Conservation (phyloP, 2,113 vertebrate genomes). For the Baryphthengus martii region DNA sequence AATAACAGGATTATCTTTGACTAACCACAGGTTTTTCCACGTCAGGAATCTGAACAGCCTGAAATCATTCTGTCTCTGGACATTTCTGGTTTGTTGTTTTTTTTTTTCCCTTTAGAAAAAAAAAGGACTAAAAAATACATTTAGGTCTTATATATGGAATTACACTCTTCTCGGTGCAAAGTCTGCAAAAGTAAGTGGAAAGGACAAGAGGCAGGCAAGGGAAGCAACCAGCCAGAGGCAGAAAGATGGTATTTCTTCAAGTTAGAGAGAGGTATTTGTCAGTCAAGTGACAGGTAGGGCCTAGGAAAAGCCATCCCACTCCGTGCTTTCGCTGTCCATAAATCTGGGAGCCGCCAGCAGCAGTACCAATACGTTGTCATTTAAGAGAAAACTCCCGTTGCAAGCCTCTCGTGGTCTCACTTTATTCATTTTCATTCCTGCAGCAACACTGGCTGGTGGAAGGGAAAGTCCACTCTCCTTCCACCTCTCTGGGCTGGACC, state of each 20-base stretch:
- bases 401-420: neutral
- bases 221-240: neutral
- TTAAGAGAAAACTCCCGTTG: neutral
- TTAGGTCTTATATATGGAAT: neutral
- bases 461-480: neutral
- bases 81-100: neutral
- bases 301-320: neutral
- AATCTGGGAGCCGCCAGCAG: neutral
- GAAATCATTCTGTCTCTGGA: neutral
- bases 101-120: neutral
- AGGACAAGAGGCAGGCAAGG: neutral
- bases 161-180: neutral
- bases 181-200: neutral
- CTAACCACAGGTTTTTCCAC: constrained; percentile 21
- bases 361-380: neutral
- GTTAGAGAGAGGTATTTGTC: neutral
- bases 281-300: neutral
- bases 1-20: constrained; percentile 50
- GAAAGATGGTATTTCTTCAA: neutral
- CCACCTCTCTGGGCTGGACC: neutral
- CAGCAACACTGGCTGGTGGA: neutral
- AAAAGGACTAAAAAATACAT: neutral
- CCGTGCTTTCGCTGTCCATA: neutral
- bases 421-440: neutral
- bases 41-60: neutral